Evolutionary conservation across 2,113 vertebrate species (phyloP), one percentile per base, ranked within the genome.

Genomic region (Anarhynchus alexandrinus): DNA sequence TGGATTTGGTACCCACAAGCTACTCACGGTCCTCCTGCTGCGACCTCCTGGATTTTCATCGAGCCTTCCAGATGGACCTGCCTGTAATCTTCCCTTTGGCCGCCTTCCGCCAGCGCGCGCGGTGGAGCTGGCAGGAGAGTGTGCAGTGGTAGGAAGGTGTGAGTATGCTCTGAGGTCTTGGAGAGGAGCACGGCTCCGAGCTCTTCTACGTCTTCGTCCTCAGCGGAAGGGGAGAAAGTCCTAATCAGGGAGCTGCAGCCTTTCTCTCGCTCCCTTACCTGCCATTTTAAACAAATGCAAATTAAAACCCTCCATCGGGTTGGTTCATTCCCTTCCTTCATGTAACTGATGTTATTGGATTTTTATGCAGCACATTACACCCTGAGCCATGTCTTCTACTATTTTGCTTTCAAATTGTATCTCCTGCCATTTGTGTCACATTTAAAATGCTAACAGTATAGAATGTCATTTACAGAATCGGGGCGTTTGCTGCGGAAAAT

Each of bases 401-500:
- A 98, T 99, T 99, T 99, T 98, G 98, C 98, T 99, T 99, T 98
- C 98, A 99, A 99, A 99, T 99, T 98, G 98, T 98, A 98, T 98
- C 98, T 98, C 98, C 98, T 98, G 98, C 98, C 98, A 99, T 99
- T 99, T 98, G 98, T 99, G 99, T 99, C 99, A 99, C 98, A 99
- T 99, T 99, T 99, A 98, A 99, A 99, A 99, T 99, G 98, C 98
- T 99, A 99, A 99, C 98, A 97, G 98, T 99, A 99, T 98, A 98
- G 98, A 99, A 98, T 99, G 99, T 99, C 98, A 99, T 99, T 99
- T 99, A 98, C 98, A 98, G 98, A 99, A 99, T 98, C 98, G 98
- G 98, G 98, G 98, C 98, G 98, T 99, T 99, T 99, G 98, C 98
- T 99, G 98, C 98, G 97, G 98, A 99, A 99, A 99, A 99, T 99